Conservation (phyloP, 2,113 vertebrate species). For the Etia nguti region DNA sequence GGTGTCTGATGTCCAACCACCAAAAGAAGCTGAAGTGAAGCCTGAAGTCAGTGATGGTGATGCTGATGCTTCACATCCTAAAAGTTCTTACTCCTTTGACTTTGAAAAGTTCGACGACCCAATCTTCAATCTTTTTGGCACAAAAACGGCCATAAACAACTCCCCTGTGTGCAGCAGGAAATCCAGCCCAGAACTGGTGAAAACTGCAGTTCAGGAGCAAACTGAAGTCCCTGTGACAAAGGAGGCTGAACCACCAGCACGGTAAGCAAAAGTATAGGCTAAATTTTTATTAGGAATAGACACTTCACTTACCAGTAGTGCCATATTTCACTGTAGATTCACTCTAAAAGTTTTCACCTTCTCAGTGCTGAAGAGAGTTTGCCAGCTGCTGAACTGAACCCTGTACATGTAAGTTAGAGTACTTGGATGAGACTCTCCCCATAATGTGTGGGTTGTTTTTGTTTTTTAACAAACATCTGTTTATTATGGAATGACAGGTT, state of each 20-base stretch:
- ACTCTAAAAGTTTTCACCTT: neutral
- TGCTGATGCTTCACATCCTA: constrained; percentile 39
- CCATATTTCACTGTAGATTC: neutral
- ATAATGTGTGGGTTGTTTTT: neutral
- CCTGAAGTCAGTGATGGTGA: neutral
- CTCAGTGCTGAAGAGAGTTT: constrained; percentile 25
- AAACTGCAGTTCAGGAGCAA: neutral
- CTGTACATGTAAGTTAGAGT: neutral
- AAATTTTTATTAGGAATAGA: neutral
- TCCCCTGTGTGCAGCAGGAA: constrained; percentile 45
- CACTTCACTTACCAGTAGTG: neutral
- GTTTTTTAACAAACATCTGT: neutral
- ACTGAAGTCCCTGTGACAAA: neutral
- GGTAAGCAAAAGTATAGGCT: neutral
- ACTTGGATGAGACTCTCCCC: neutral
- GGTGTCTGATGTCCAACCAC: neutral
- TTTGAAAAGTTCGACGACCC: constrained; percentile 72
- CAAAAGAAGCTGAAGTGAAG: neutral
- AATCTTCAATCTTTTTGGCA: constrained; percentile 74
- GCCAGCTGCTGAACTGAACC: neutral
- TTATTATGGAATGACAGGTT: neutral
- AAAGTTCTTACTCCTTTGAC: constrained; percentile 66
- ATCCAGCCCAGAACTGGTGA: neutral
- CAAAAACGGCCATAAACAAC: constrained; percentile 52
- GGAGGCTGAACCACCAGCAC: neutral